Evolutionary conservation across 2,888 invertebrate genomes (phyloP).

Genomic region (Sesia apiformis): DNA sequence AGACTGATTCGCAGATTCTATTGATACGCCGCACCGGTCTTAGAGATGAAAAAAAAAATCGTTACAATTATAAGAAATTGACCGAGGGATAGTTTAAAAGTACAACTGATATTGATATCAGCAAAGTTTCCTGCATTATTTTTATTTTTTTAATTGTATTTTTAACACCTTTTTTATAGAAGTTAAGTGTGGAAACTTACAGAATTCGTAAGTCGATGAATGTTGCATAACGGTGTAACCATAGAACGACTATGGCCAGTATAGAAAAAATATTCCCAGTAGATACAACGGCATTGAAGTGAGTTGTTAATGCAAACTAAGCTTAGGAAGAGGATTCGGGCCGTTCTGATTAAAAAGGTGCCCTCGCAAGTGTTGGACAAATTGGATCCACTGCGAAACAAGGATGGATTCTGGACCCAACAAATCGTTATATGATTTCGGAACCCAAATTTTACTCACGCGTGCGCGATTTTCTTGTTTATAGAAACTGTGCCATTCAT

Average conservation of each 20-base stretch:
- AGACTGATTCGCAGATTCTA: no score
- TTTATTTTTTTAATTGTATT: no score
- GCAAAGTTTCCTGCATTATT: no score
- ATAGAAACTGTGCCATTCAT: not conserved
- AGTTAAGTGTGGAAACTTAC: no score
- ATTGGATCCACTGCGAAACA: slow-evolving; percentile 34
- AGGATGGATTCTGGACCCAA: slow-evolving; percentile 19
- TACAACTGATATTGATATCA: no score
- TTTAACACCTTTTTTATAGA: no score
- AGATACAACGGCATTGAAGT: slow-evolving; percentile 12
- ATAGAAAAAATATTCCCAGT: slow-evolving; percentile 1
- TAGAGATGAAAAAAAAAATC: no score
- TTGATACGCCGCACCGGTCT: no score
- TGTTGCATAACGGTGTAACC: not conserved
- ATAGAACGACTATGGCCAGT: not conserved
- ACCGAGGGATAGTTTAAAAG: no score
- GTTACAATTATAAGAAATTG: no score
- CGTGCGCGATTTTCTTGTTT: slow-evolving; percentile 7
- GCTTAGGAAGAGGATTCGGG: slow-evolving; percentile 23
- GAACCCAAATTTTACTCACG: slow-evolving; percentile 4
- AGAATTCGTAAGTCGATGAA: no score
- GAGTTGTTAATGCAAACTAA: slow-evolving; percentile 32
- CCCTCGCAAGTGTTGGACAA: slow-evolving; percentile 27
- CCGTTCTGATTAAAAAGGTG: slow-evolving; percentile 32
- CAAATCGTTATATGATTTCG: slow-evolving; percentile 35